Evolutionary conservation across 2,797 vertebrate genomes (phyloP), one percentile per base, ranked within the genome.

Genomic region (Microctenopoma stevenorrisi): DNA sequence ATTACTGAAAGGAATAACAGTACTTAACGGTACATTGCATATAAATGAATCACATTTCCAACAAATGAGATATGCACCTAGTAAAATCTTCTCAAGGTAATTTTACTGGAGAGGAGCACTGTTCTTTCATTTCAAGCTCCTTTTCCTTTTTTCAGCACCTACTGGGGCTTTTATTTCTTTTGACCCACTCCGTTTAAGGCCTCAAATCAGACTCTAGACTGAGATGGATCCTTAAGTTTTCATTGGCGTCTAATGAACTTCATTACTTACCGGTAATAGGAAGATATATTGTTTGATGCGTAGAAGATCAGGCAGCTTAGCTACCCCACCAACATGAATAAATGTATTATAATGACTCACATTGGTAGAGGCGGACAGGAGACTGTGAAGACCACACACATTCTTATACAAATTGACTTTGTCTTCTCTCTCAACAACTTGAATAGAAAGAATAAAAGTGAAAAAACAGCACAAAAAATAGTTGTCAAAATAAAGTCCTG

Each of bases 121-220:
- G 40, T 14, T 5, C 40, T 43, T 43, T 43, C 40, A 43, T 43
- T 43, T 38, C n/a, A 55, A 4, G 11, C 12, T 13, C n/a, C 18
- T 15, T 18, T 60, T 3, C 7, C 22, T 44, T 16, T 37, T 28
- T 44, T 25, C 4, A 22, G 26, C 35, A 37, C 30, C 44, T 50
- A 0, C 16, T 12, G n/a, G 6, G 3, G 1, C 30, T 42, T 51
- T 58, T 70, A 49, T 46, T 49, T 44, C 22, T 22, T 37, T 25
- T 15, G 3, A 35, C 28, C 13, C 14, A 47, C 44, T 38, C 7
- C 0, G 37, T 38, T 38, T 16, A 43, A 42, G 30, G 42, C 10
- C 16, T 63, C 62, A 56, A 69, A 53, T 66, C 61, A 67, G 51
- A 59, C 69, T 11, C 28, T 46, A 68, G 69, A 62, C 65, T 76